Evolutionary conservation across 2,888 invertebrate genomes (phyloP), one percentile per base, ranked within the genome.

Genomic region (Epinotia bilunana): DNA sequence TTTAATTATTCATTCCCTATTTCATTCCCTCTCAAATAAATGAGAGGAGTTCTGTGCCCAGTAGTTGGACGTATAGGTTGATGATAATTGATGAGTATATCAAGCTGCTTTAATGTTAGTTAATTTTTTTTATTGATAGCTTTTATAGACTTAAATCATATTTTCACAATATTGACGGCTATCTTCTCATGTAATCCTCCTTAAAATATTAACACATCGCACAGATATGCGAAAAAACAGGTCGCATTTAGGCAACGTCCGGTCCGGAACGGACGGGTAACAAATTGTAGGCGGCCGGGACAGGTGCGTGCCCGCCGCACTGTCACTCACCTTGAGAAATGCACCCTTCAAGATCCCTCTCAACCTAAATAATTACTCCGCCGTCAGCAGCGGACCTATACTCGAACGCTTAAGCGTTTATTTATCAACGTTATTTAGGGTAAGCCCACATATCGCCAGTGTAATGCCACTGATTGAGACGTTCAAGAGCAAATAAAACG

Each of bases 251-350:
- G 67, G 55, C 43, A 67, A 11, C 46, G 65, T 71, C 74, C 74
- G 53, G 74, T 49, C 53, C 18, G 65, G 33, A 64, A 55, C 67
- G 76, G 77, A 76, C 77, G 74, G 77, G 79, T 79, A 79, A 79
- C 79, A 78, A 79, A 79, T 79, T 78, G 77, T 76, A 64, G 77
- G 77, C 68, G 60, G 69, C 33, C 39, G 77, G 76, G 76, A 71
- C 77, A 77, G 76, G 78, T 78, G 77, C 76, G 77, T 77, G 72
- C 70, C 61, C 18, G 74, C 76, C 74, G 74, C 79, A 77, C 72
- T 78, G 81, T 80, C 81, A 78, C 77, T 77, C 78, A 77, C 78
- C 77, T 73, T 79, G 78, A 80, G 80, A 77, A 77, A 79, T 81
- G 76, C 79, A 77, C 78, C 78, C 77, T 79, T 74, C 73, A 77